Evolutionary conservation across 2,797 vertebrate species (phyloP).

Genomic region (Rhabdophis nuchalis): DNA sequence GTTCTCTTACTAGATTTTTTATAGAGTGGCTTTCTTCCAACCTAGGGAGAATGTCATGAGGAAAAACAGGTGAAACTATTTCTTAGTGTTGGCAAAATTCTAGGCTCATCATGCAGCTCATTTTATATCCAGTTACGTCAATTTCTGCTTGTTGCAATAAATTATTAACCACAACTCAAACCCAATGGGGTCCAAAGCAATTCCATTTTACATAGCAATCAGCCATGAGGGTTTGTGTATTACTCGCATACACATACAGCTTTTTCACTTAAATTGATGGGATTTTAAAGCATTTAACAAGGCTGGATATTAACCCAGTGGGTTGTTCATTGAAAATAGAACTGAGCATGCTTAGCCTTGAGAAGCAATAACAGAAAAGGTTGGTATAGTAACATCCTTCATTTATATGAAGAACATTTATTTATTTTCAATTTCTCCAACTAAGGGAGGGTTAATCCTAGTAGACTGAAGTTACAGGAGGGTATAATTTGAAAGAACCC

Average conservation of each 20-base stretch:
- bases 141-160: neutral
- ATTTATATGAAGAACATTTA: neutral
- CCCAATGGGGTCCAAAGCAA: neutral
- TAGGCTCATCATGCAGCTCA: neutral
- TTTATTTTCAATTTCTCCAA: neutral
- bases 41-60: neutral
- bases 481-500: neutral
- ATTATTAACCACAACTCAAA: neutral
- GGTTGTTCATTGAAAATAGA: neutral
- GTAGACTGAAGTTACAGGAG: neutral
- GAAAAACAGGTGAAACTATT: neutral
- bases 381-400: neutral
- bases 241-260: neutral
- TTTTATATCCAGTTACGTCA: neutral
- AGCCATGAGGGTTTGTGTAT: neutral
- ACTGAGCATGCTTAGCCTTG: neutral
- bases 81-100: neutral
- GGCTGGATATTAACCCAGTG: neutral
- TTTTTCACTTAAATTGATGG: neutral
- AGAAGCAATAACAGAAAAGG: neutral
- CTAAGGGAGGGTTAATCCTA: neutral
- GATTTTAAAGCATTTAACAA: neutral
- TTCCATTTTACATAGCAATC: neutral
- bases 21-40: neutral
- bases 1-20: neutral